A percentile compares a stretch with the other conserved stretches of the same genome.
Evolutionary conservation across 2,888 invertebrate genomes (phyloP).

Genomic region (Drosophila anomalata): DNA sequence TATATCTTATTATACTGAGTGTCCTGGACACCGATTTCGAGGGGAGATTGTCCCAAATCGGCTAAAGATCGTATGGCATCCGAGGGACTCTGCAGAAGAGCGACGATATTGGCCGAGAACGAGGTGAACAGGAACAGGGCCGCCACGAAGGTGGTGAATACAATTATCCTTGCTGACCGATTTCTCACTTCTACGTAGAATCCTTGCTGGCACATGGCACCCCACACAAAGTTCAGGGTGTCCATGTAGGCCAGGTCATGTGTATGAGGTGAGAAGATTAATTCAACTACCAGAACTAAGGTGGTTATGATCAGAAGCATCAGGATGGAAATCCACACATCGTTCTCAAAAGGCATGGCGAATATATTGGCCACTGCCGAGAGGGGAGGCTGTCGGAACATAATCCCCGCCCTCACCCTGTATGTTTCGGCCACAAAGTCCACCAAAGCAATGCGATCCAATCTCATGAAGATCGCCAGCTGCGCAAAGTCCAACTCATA

Average conservation of each 20-base stretch:
- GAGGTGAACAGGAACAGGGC: conserved; percentile 87
- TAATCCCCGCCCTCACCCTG: conserved; percentile 85
- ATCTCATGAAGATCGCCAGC: conserved; percentile 85
- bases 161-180: conserved; percentile 85
- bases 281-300: conserved; percentile 70
- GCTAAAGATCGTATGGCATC: conserved; percentile 85
- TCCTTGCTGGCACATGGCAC: conserved; percentile 87
- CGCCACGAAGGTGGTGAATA: conserved; percentile 85
- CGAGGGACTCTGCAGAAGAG: conserved; percentile 87
- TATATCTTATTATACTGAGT: conserved; percentile 86
- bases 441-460: conserved; percentile 85
- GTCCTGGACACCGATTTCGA: conserved; percentile 86
- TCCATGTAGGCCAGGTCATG: conserved; percentile 83
- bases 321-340: conserved; percentile 85
- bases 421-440: conserved; percentile 86
- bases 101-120: conserved; percentile 88
- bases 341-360: conserved; percentile 85
- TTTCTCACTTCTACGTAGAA: conserved; percentile 84
- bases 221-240: conserved; percentile 85
- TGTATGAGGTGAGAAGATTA: conserved; percentile 70
- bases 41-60: conserved; percentile 86
- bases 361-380: conserved; percentile 87
- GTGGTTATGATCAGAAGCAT: conserved; percentile 76
- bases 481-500: conserved; percentile 85
- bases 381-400: conserved; percentile 87